phyloP scores from a whole-genome alignment of 2,797 vertebrate species.

The Adrianichthys oophorus region DNA sequence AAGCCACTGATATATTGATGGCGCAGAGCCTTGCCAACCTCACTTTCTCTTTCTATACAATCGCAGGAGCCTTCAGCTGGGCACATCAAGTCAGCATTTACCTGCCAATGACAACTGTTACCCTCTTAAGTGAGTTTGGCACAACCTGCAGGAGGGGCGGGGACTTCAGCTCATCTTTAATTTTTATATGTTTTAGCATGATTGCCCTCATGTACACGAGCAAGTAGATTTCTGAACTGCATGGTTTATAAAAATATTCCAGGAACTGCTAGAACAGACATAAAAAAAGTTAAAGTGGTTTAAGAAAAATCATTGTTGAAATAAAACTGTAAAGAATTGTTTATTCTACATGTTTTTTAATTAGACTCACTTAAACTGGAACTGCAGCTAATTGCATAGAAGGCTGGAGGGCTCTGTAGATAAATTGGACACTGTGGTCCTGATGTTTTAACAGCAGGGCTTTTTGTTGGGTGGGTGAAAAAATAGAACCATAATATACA shows the following conservation, averaged over 20 bases:
- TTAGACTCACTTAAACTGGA: slow-evolving; percentile 31
- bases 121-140: slow-evolving; percentile 36
- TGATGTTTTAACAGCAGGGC: slow-evolving; percentile 13
- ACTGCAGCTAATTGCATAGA: slow-evolving; percentile 35
- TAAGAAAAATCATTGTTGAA: slow-evolving; percentile 1
- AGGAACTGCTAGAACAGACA: no score
- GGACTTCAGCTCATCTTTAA: slow-evolving; percentile 5
- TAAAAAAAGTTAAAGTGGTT: not conserved
- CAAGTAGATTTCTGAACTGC: not conserved
- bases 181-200: not conserved
- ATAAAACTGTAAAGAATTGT: not conserved
- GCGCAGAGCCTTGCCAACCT: slow-evolving; percentile 68
- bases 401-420: slow-evolving; percentile 21
- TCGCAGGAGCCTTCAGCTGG: slow-evolving; percentile 53
- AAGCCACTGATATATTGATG: slow-evolving; percentile 82
- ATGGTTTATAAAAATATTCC: no score
- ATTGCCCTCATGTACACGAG: not conserved
- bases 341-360: not conserved
- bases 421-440: slow-evolving; percentile 17
- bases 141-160: slow-evolving; percentile 20
- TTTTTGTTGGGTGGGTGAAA: slow-evolving; percentile 20
- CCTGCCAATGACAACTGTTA: slow-evolving; percentile 48
- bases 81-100: slow-evolving; percentile 60
- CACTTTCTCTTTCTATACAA: slow-evolving; percentile 67
- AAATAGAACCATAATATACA: slow-evolving; percentile 40